Conservation (phyloP, 2,113 vertebrate species). For the Nothocercus julius region DNA sequence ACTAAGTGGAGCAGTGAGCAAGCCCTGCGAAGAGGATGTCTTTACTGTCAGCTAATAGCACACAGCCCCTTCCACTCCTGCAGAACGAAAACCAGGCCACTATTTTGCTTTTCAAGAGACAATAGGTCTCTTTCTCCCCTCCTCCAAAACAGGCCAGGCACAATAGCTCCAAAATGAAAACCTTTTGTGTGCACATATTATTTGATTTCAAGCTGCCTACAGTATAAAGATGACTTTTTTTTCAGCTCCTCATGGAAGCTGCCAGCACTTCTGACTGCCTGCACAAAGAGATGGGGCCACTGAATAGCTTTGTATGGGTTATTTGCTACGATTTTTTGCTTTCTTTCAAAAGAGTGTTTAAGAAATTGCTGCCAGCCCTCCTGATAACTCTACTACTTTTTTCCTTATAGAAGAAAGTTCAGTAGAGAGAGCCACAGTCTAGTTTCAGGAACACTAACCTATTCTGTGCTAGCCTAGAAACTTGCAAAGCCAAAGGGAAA, state of each 20-base stretch:
- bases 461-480: not conserved
- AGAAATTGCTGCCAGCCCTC: constrained; percentile 33
- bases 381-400: constrained; percentile 16
- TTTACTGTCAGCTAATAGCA: constrained; percentile 39
- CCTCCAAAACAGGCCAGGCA: constrained; percentile 51
- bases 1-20: constrained; percentile 42
- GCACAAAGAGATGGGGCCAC: constrained; percentile 6
- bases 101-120: constrained; percentile 45
- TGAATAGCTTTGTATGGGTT: not conserved
- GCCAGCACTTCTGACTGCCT: constrained; percentile 51
- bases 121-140: constrained; percentile 54
- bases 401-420: constrained; percentile 48
- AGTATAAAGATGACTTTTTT: constrained; percentile 44
- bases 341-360: constrained; percentile 1
- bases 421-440: constrained; percentile 73
- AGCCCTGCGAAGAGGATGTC: constrained; percentile 53
- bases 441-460: constrained; percentile 70
- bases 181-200: constrained; percentile 40
- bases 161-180: constrained; percentile 69
- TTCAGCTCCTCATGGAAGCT: constrained; percentile 31
- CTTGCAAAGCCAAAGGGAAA: not conserved
- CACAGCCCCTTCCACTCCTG: constrained; percentile 38
- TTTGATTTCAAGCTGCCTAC: constrained; percentile 37
- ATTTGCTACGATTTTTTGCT: not conserved
- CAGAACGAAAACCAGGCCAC: constrained; percentile 56